Base-by-base conservation (phyloP, 1,140 invertebrate genomes). In the Protaetia brevitarsis region DNA sequence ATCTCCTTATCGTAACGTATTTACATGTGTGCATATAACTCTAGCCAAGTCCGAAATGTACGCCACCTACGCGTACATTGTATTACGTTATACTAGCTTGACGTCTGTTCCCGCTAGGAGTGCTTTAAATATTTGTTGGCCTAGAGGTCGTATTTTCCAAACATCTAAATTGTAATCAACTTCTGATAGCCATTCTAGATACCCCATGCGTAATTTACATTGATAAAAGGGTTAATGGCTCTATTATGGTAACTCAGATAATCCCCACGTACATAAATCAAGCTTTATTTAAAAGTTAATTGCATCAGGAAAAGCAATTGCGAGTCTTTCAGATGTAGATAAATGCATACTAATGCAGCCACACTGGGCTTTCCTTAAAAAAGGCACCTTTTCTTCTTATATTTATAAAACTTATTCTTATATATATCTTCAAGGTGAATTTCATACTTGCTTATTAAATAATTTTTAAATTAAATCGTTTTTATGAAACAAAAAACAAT, bases 161-260 rank as follows among this genome's bases (percentile, higher is more conserved):
- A 59, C 57, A 59, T 59, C 57, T 59, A 59, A 59, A 59, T 59
- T 59, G 57, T 31, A 59, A 59, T 59, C 57, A 59, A 59, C 57
- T 59, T 59, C 23, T 59, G 57, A 59, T 59, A 59, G 29, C 57
- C 26, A 59, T 28, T 59, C n/a, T 59, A 59, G 57, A 59, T 59
- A 62, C 60, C 31, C 60, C 31, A 34, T 31, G 31, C 31, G 60
- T 36, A 62, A 62, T 62, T 62, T 62, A 62, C 60, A 62, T 62
- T 62, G 60, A 62, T 62, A 62, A 62, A 62, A 62, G 60, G 60
- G 60, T 62, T 62, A 62, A 62, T 62, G 60, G 60, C 31, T 62
- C 60, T 62, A 62, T 62, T 62, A 62, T 36, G 60, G 60, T 36
- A 36, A 34, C 29, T 31, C 30, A 62, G 60, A 62, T 62, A 34